These are phyloP conservation scores for Hypolimnas misippus DNA, from an alignment of 2,888 invertebrate species.

Conservation along the genomic window DNA sequence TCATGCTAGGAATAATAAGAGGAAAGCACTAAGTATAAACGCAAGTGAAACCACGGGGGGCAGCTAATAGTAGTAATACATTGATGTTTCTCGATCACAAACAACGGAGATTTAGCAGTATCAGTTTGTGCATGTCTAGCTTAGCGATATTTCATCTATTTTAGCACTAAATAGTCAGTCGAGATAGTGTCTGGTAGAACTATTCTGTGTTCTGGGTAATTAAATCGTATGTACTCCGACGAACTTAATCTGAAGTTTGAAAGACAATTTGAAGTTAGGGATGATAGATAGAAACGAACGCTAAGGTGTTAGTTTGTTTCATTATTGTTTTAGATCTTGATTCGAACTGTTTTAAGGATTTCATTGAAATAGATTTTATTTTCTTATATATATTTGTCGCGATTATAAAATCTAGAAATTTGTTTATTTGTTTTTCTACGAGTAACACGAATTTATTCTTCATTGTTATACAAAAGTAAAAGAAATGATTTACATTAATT, in stretches of 20 bases:
- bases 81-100: too few species aligned
- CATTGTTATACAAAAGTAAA: too few species aligned
- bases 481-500: too few species aligned
- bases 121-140: neutral
- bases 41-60: too few species aligned
- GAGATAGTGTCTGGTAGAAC: constrained; percentile 2
- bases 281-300: constrained; percentile 2
- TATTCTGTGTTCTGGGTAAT: constrained; percentile 20
- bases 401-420: too few species aligned
- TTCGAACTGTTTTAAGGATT: neutral
- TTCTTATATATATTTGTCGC: too few species aligned
- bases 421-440: too few species aligned
- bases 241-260: constrained; percentile 28
- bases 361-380: neutral
- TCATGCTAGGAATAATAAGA: too few species aligned
- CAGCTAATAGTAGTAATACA: too few species aligned
- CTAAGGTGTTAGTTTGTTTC: constrained; percentile 6
- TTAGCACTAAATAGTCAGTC: constrained; percentile 23
- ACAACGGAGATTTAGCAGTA: neutral
- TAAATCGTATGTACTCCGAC: constrained; percentile 21
- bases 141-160: constrained; percentile 2
- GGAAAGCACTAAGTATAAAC: too few species aligned
- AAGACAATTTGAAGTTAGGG: constrained; percentile 21
- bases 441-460: too few species aligned
- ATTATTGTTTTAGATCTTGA: neutral